Evolutionary conservation across 2,113 vertebrate genomes (phyloP).

Genomic region (Sus scrofa): DNA sequence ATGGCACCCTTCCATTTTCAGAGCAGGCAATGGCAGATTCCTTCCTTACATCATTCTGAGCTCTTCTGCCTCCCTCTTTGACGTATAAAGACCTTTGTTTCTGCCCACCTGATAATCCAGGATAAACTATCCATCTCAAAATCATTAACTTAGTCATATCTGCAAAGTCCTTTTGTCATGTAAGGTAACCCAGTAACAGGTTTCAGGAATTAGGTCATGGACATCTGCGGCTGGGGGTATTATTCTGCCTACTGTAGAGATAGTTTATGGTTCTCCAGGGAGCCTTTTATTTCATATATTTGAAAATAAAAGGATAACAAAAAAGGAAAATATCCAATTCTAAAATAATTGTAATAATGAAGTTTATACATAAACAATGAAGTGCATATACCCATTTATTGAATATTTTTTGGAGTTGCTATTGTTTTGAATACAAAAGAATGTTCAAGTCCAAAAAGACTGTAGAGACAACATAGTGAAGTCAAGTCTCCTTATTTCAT

Average conservation of each 20-base stretch:
- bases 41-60: not conserved
- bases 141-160: not conserved
- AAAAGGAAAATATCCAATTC: constrained; percentile 29
- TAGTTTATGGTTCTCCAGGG: not conserved
- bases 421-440: constrained; percentile 20
- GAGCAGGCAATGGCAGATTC: not conserved
- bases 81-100: not conserved
- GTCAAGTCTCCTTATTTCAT: not conserved
- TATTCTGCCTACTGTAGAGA: not conserved
- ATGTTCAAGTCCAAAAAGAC: not conserved
- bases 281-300: not conserved
- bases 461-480: not conserved
- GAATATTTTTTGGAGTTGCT: constrained; percentile 28
- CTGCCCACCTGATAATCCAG: not conserved
- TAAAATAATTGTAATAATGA: not conserved
- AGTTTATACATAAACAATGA: not conserved
- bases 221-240: not conserved
- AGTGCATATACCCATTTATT: not conserved
- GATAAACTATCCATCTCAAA: not conserved
- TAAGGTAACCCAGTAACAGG: not conserved
- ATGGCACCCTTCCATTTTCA: not conserved
- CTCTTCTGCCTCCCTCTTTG: not conserved
- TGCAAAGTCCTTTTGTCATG: not conserved
- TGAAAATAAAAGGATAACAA: constrained; percentile 16
- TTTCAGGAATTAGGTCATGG: not conserved